These are phyloP conservation scores for Smutsia gigantea DNA, from an alignment of 2,797 vertebrate genomes.

Conservation along the genomic window DNA sequence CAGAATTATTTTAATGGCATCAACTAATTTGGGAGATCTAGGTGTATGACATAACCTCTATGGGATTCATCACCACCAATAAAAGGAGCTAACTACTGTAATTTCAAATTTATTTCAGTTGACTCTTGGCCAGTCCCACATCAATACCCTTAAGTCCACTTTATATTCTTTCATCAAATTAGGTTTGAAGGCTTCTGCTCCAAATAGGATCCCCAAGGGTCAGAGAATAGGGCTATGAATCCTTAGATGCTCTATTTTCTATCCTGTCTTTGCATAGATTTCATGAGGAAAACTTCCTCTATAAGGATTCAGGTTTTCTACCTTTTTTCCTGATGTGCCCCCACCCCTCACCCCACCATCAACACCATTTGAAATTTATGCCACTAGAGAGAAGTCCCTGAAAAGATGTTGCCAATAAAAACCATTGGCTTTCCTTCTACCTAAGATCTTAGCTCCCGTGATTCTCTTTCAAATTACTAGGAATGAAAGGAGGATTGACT, in stretches of 20 bases:
- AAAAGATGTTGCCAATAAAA: not conserved
- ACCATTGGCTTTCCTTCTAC: not conserved
- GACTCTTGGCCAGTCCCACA: not conserved
- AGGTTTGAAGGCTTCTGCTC: not conserved
- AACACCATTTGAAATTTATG: not conserved
- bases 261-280: not conserved
- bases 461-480: not conserved
- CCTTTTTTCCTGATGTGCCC: not conserved
- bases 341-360: no score
- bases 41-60: not conserved
- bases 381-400: not conserved
- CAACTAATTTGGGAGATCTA: not conserved
- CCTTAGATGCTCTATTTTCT: not conserved
- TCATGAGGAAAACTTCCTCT: slow-evolving; percentile 9
- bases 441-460: not conserved
- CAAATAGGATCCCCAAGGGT: not conserved
- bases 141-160: not conserved
- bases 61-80: not conserved
- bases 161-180: not conserved
- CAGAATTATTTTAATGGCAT: not conserved
- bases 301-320: not conserved
- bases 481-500: not conserved
- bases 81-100: not conserved
- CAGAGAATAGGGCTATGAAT: not conserved
- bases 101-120: not conserved